Percentiles rank a stretch among this genome's conserved stretches.
phyloP scores from a whole-genome alignment of 2,888 invertebrate species.

The Barypeithes pellucidus region DNA sequence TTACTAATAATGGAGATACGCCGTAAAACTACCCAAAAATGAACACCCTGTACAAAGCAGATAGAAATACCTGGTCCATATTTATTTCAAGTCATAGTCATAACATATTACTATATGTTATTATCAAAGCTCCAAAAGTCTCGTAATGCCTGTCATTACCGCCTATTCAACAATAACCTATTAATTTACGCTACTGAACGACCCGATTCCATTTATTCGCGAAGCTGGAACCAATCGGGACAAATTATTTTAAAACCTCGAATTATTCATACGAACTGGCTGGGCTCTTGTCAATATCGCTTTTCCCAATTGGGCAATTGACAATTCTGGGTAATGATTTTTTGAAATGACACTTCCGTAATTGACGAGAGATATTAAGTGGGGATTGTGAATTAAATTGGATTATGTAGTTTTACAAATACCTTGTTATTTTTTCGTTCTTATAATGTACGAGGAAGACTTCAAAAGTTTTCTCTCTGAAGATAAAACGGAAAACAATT shows the following conservation, averaged over 20 bases:
- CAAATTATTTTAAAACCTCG: conserved; percentile 34
- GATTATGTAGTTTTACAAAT: background rate
- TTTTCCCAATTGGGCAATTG: conserved; percentile 21
- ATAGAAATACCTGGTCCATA: no score
- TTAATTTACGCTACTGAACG: background rate
- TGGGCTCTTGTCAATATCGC: conserved; percentile 24
- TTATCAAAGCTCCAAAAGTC: background rate
- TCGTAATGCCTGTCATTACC: background rate
- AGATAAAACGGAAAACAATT: no score
- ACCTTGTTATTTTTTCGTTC: no score
- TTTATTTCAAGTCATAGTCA: no score
- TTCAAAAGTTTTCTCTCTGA: no score
- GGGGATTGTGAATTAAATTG: background rate
- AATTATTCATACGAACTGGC: conserved; percentile 11
- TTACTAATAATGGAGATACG: no score
- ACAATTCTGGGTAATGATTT: conserved; percentile 14
- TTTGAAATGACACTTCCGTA: background rate
- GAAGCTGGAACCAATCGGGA: conserved; percentile 13
- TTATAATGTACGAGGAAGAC: no score
- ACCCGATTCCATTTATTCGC: background rate
- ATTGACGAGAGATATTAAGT: conserved; percentile 9
- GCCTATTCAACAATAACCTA: no score
- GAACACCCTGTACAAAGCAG: no score
- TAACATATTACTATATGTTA: no score
- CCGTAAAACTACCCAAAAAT: no score